A percentile compares a stretch with the other conserved stretches of the same genome.
Conservation (phyloP, 2,797 vertebrate species). For the Harpagifer antarcticus region DNA sequence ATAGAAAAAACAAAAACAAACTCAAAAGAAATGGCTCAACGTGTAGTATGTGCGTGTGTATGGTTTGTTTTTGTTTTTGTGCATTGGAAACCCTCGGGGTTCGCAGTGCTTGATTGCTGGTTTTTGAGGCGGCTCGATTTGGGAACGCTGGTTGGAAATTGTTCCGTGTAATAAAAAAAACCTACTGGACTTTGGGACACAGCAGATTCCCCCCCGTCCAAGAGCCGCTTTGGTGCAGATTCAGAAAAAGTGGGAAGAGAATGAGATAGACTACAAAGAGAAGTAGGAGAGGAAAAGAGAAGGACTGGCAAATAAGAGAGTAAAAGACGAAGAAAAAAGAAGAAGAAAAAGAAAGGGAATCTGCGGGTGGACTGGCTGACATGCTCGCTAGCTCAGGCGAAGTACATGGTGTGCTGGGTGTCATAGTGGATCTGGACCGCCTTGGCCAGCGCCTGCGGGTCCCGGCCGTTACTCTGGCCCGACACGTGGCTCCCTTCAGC, state of each 20-base stretch:
- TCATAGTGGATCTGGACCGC: conserved; percentile 99
- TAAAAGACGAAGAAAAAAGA: conserved; percentile 22
- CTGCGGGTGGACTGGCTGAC: conserved; percentile 72
- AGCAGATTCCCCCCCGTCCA: conserved; percentile 67
- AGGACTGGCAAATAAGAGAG: conserved; percentile 46
- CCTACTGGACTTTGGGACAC: conserved; percentile 42
- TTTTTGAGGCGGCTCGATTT: conserved; percentile 85
- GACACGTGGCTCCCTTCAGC: conserved; percentile 99
- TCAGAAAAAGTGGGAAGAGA: conserved; percentile 60
- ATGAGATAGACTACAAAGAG: conserved; percentile 42
- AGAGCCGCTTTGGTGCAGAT: conserved; percentile 83
- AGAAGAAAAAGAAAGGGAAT: conserved; percentile 37
- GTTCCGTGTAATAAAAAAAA: conserved; percentile 53
- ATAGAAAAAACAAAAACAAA: conserved; percentile 77
- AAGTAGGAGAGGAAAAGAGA: conserved; percentile 27
- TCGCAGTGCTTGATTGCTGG: conserved; percentile 93
- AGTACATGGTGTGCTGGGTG: conserved; percentile 99
- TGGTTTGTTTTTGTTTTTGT: conserved; percentile 81
- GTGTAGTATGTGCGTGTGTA: conserved; percentile 64
- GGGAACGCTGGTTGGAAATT: conserved; percentile 71
- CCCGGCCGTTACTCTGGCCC: conserved; percentile 98
- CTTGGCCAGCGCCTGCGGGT: conserved; percentile 97
- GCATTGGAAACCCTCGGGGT: conserved; percentile 84
- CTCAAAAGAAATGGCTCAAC: conserved; percentile 92
- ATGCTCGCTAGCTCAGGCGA: conserved; percentile 89